Evolutionary conservation across 2,888 invertebrate species (phyloP), one percentile per base, ranked within the genome.

Genomic region (Lochmaea capreae): DNA sequence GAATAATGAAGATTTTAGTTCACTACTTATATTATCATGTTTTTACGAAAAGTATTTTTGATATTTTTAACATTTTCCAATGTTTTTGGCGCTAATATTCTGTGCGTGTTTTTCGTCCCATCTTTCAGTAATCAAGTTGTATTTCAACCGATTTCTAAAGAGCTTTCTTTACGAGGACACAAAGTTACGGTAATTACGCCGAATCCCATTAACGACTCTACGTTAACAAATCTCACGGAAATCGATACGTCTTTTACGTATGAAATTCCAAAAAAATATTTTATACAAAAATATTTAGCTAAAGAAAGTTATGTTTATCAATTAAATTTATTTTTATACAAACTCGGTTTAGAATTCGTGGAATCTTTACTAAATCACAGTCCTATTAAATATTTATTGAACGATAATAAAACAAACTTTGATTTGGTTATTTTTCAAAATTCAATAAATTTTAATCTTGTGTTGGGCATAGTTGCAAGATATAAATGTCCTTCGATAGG

Each of bases 201-300:
- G 2, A 75, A 81, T 73, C 78, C 79, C 16, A 66, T 83, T 12
- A 76, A 77, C 1, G 80, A 81, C 61, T 58, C 75, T 10, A 66
- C 10, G 10, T 67, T 82, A 57, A 71, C 65, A 1, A 82, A 82
- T 69, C 71, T 82, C 9, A 82, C 80, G 1, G 81, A 82, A 79
- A 79, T 82, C 49, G 77, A 81, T 66, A 63, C 79, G 2, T 65
- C 72, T 42, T 42, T 42, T 42, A 42, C 42, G 1, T 42, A 42
- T 3, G 42, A 42, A 42, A 11, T 42, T 42, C 1, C 3, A 11
- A 42, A 3, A 42, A 11, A 42, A 8, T 3, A 11, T 42, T 11
- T 8, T 42, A 11, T 42, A 42, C 42, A 42, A 42, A 42, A 8
- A 42, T 1, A 26, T 22, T 22, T 14, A 42, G 11, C 42, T 10